Evolutionary conservation across 53 echinoderm and acorn worm species (phyloP).

Genomic region (Antedon mediterranea): DNA sequence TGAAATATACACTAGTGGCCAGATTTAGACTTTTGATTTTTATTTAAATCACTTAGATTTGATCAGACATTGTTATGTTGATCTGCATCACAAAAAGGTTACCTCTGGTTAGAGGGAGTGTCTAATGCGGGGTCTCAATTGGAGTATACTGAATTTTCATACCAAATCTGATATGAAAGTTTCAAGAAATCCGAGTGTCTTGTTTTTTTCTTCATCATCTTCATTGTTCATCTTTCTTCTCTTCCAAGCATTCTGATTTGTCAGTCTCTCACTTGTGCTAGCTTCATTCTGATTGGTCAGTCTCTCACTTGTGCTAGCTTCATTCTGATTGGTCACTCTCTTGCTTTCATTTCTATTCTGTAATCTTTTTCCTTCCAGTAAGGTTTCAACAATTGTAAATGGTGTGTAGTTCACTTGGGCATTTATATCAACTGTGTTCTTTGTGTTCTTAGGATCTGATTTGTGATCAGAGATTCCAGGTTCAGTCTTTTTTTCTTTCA

Average conservation of each 20-base stretch:
- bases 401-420: background rate
- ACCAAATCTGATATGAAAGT: background rate
- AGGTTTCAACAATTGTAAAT: background rate
- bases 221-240: background rate
- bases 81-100: background rate
- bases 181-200: background rate
- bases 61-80: background rate
- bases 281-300: background rate
- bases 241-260: background rate
- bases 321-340: background rate
- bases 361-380: background rate
- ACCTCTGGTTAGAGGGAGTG: no score
- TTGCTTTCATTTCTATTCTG: background rate
- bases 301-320: background rate
- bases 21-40: no score
- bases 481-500: no score
- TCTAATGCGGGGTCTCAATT: background rate
- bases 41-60: no score
- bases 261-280: background rate
- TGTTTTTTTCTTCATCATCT: background rate
- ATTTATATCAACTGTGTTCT: background rate
- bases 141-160: background rate
- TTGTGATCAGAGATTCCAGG: background rate
- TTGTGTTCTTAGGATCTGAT: background rate
- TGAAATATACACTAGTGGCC: no score